Evolutionary conservation across 2,797 vertebrate genomes (phyloP).

Genomic region (Melanotaenia trifasciata): DNA sequence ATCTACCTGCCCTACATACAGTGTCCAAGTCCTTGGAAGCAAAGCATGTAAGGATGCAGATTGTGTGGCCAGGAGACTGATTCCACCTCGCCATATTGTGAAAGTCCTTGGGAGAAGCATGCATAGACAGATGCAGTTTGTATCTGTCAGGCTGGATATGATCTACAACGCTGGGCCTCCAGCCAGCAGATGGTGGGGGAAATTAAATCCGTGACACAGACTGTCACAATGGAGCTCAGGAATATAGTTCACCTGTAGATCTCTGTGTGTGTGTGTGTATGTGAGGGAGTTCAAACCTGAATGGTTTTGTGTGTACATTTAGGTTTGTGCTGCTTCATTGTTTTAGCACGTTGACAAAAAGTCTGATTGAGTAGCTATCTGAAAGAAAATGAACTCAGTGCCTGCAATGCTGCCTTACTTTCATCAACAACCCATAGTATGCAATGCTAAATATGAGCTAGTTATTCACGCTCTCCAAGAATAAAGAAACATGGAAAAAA

Average conservation of each 20-base stretch:
- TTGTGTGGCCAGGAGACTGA: constrained; percentile 68
- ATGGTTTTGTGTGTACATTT: constrained; percentile 12
- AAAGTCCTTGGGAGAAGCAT: constrained; percentile 82
- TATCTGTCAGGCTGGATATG: constrained; percentile 82
- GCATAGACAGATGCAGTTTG: constrained; percentile 83
- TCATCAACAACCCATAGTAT: background rate
- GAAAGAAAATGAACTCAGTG: constrained; percentile 14
- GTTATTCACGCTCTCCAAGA: constrained; percentile 12
- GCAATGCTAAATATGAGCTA: constrained; percentile 20
- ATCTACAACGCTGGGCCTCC: constrained; percentile 78
- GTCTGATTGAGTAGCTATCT: constrained; percentile 25
- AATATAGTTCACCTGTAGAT: constrained; percentile 77
- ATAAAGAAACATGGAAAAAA: background rate
- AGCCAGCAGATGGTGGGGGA: constrained; percentile 85
- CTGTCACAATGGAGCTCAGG: constrained; percentile 70
- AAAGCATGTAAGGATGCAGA: constrained; percentile 63
- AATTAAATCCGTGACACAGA: constrained; percentile 83
- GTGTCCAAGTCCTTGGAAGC: constrained; percentile 65
- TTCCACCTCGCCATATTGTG: constrained; percentile 76
- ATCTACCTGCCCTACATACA: constrained; percentile 22
- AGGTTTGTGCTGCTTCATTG: constrained; percentile 31
- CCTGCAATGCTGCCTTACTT: constrained; percentile 13
- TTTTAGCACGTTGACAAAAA: constrained; percentile 42
- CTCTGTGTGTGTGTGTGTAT: constrained; percentile 28
- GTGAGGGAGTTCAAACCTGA: constrained; percentile 19